phyloP scores from a whole-genome alignment of 2,113 vertebrate genomes.

The Atherinomorus stipes region DNA sequence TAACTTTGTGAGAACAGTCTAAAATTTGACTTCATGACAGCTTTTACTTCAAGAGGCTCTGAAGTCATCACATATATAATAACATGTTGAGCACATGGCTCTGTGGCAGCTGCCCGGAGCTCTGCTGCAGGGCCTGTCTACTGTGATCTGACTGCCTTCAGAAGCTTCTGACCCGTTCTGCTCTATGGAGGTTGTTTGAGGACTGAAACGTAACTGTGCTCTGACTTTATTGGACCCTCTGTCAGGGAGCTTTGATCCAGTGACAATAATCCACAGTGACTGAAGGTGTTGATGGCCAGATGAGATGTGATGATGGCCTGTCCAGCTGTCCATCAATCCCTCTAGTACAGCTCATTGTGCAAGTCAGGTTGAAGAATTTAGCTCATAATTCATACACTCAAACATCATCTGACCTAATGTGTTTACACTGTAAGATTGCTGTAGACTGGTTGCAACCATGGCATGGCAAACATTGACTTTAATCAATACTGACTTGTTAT shows the following conservation, averaged over 20 bases:
- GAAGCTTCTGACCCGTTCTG: conserved; percentile 50
- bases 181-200: conserved; percentile 14
- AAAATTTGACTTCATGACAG: conserved; percentile 6
- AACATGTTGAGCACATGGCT: conserved; percentile 19
- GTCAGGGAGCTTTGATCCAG: conserved; percentile 33
- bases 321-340: conserved; percentile 44
- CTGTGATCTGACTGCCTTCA: conserved; percentile 37
- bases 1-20: conserved; percentile 26
- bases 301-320: conserved; percentile 42
- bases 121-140: conserved; percentile 40
- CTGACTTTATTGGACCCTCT: conserved; percentile 33
- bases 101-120: conserved; percentile 39
- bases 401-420: neutral
- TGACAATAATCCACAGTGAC: conserved; percentile 34
- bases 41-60: conserved; percentile 4
- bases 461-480: neutral
- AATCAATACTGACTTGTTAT: neutral
- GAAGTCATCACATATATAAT: conserved; percentile 14
- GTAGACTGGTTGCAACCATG: neutral
- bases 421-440: neutral
- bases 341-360: conserved; percentile 1
- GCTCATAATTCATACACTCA: neutral
- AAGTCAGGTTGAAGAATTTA: neutral
- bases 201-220: conserved; percentile 18
- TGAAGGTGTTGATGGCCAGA: conserved; percentile 45